phyloP scores from a whole-genome alignment of 2,113 vertebrate genomes.

The Gobiocypris rarus region DNA sequence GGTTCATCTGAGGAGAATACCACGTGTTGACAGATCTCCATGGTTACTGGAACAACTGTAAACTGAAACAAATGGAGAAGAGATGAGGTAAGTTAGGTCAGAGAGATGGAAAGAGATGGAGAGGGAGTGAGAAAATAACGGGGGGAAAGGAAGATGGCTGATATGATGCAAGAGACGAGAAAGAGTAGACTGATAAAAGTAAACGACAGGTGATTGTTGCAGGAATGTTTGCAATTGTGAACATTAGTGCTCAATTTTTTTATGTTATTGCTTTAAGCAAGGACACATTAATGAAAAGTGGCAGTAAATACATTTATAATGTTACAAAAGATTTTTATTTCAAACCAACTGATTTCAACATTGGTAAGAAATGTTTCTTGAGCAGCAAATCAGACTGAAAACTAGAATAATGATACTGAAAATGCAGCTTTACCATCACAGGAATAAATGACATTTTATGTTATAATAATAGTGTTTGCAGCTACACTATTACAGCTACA shows the following conservation, averaged over 20 bases:
- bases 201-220: background rate
- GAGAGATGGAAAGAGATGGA: background rate
- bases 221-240: background rate
- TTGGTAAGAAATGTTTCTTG: background rate
- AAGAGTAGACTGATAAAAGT: slow-evolving; percentile 11
- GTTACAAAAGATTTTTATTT: background rate
- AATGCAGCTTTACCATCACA: too few relatives aligned
- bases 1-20: slow-evolving; percentile 38
- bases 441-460: too few relatives aligned
- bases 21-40: slow-evolving; percentile 47
- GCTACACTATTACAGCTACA: too few relatives aligned
- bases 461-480: too few relatives aligned
- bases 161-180: slow-evolving; percentile 11
- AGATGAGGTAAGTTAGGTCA: slow-evolving; percentile 25
- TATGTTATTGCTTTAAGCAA: background rate
- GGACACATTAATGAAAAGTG: background rate
- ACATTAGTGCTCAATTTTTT: too few relatives aligned
- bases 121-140: background rate
- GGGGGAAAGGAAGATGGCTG: background rate
- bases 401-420: too few relatives aligned
- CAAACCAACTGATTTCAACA: background rate
- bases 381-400: background rate
- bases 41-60: slow-evolving; percentile 49
- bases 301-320: background rate
- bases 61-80: slow-evolving; percentile 39